These are phyloP conservation scores for Eubucco bourcierii DNA, from an alignment of 2,113 vertebrate species.

Conservation along the genomic window DNA sequence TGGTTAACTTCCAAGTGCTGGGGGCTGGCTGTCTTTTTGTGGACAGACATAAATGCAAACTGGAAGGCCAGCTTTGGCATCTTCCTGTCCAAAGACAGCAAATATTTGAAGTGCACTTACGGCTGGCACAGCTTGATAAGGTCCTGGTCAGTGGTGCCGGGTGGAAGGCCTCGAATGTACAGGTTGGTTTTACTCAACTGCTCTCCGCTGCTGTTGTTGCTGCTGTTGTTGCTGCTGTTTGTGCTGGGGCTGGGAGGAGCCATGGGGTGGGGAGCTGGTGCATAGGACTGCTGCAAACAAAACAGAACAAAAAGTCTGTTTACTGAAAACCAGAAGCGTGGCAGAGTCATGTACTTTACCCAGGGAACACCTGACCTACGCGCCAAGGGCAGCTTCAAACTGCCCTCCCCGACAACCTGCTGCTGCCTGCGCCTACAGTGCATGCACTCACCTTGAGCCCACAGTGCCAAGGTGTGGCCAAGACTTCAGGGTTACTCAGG, in stretches of 20 bases:
- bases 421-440: rapidly evolving
- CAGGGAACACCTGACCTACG: background rate
- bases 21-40: background rate
- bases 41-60: background rate
- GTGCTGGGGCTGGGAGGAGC: conserved; percentile 98
- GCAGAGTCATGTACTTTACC: background rate
- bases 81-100: background rate
- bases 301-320: conserved; percentile 36
- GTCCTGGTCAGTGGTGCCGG: conserved; percentile 97
- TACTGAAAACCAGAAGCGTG: conserved; percentile 46
- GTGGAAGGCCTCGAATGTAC: conserved; percentile 96
- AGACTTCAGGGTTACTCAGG: background rate
- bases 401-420: background rate
- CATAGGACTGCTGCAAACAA: conserved; percentile 93
- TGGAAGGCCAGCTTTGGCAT: background rate
- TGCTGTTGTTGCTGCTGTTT: conserved; percentile 93
- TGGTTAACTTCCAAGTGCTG: background rate
- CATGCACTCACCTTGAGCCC: rapidly evolving
- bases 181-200: conserved; percentile 99
- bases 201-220: conserved; percentile 86
- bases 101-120: conserved; percentile 79
- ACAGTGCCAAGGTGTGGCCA: rapidly evolving
- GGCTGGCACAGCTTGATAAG: conserved; percentile 98
- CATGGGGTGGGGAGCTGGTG: conserved; percentile 96
- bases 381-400: background rate